phyloP scores from a whole-genome alignment of 2,888 invertebrate genomes.

The Drosophila quasianomalipes region DNA sequence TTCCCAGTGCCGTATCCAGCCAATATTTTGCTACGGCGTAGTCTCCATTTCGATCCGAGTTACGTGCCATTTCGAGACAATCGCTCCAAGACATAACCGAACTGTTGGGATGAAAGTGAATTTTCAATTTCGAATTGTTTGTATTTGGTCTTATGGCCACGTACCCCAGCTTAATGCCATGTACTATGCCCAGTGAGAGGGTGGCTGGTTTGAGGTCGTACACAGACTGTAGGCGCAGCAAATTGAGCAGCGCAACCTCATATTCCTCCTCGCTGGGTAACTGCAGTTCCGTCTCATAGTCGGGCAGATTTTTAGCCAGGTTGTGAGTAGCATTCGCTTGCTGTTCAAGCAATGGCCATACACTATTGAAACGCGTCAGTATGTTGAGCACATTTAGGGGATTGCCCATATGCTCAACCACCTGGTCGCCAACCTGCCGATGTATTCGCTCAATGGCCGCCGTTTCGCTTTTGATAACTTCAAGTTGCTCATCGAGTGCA shows the following conservation, averaged over 20 bases:
- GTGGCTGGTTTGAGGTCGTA: constrained; percentile 87
- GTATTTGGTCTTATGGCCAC: constrained; percentile 7
- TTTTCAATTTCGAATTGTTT: constrained; percentile 35
- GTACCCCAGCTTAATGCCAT: constrained; percentile 82
- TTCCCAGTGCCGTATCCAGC: constrained; percentile 78
- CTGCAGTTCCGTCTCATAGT: constrained; percentile 36
- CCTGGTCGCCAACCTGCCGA: constrained; percentile 56
- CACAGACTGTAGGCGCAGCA: constrained; percentile 88
- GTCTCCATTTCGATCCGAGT: constrained; percentile 71
- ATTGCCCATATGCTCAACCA: constrained; percentile 88
- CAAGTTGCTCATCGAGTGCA: constrained; percentile 65
- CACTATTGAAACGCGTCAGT: constrained; percentile 95
- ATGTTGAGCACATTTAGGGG: constrained; percentile 97
- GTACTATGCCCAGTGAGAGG: constrained; percentile 87
- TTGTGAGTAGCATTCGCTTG: constrained; percentile 81
- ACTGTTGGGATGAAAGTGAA: constrained; percentile 49
- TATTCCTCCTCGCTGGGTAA: constrained; percentile 79
- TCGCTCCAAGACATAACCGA: constrained; percentile 83
- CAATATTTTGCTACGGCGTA: constrained; percentile 78
- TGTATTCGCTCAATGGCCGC: constrained; percentile 67
- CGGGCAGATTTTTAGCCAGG: constrained; percentile 22
- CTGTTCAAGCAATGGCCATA: constrained; percentile 90
- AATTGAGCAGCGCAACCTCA: constrained; percentile 69
- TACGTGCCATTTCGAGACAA: constrained; percentile 79
- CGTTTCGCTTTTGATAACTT: constrained; percentile 66